Percentiles rank a stretch among this genome's conserved stretches.
Conservation (phyloP, 2,888 invertebrate genomes). For the Lobophora halterata region DNA sequence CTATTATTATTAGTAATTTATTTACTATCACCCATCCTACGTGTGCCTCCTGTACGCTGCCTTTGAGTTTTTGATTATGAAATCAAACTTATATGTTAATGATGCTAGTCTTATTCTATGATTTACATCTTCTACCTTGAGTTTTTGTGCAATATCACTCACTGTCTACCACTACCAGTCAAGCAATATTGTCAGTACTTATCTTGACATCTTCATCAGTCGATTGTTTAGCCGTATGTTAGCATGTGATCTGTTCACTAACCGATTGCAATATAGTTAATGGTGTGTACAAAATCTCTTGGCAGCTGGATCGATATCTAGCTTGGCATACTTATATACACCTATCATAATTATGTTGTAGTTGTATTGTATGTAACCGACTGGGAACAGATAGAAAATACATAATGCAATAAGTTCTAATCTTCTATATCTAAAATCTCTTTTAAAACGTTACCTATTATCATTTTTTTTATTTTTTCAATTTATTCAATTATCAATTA, state of each 20-base stretch:
- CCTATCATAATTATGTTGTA: background rate
- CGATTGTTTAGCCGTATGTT: constrained; percentile 38
- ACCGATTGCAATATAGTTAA: constrained; percentile 53
- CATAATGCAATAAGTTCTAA: too few relatives aligned
- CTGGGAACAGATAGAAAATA: too few relatives aligned
- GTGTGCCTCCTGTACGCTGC: too few relatives aligned
- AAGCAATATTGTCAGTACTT: constrained; percentile 38
- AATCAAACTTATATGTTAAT: constrained; percentile 13
- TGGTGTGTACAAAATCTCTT: constrained; percentile 47
- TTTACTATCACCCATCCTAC: too few relatives aligned
- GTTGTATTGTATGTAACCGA: too few relatives aligned
- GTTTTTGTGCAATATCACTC: constrained; percentile 25
- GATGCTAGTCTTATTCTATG: too few relatives aligned
- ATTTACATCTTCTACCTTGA: constrained; percentile 9
- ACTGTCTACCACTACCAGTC: constrained; percentile 17
- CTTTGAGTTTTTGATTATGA: too few relatives aligned
- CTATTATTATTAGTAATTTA: too few relatives aligned
- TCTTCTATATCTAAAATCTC: too few relatives aligned
- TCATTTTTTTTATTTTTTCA: background rate
- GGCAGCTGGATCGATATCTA: constrained; percentile 35
- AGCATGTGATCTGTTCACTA: constrained; percentile 37
- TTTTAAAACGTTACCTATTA: too few relatives aligned
- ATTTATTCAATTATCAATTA: background rate
- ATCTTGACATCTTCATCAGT: constrained; percentile 53
- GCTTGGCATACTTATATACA: background rate